These are phyloP conservation scores for Rhopalosiphum maidis DNA, from an alignment of 1,140 invertebrate species.

Conservation along the genomic window DNA sequence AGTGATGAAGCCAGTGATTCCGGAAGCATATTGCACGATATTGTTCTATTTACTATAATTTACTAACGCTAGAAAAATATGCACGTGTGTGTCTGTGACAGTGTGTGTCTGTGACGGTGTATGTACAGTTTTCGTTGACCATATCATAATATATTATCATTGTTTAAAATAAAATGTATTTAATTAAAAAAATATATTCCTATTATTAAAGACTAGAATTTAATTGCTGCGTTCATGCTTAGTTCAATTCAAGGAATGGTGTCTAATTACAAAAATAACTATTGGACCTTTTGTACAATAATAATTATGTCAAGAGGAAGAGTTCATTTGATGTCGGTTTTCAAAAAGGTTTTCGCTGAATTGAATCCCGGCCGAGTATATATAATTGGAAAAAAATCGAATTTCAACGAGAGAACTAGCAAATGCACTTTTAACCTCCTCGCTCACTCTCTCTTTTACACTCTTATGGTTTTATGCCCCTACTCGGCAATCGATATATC, in stretches of 20 bases:
- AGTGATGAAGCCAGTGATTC: no score
- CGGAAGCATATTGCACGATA: neutral
- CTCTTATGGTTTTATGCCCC: neutral
- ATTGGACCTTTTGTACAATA: conserved; percentile 35
- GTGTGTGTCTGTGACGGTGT: neutral
- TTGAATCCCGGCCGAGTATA: neutral
- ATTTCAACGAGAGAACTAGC: neutral
- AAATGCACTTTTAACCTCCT: neutral
- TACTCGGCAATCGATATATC: neutral
- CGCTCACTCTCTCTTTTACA: neutral
- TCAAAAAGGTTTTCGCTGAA: conserved; percentile 28
- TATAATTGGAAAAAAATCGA: conserved; percentile 36
- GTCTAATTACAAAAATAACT: conserved; percentile 35
- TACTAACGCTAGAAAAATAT: neutral
- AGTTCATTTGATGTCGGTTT: conserved; percentile 38
- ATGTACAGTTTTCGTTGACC: neutral
- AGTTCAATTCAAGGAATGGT: conserved; percentile 10
- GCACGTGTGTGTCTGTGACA: neutral
- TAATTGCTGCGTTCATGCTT: conserved; percentile 6
- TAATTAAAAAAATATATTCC: neutral
- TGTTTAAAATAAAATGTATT: neutral
- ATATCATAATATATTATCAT: neutral
- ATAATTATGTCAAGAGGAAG: conserved; percentile 28
- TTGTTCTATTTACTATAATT: neutral
- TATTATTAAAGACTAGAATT: neutral